Conservation (phyloP, 2,888 invertebrate species). For the Polyommatus icarus region DNA sequence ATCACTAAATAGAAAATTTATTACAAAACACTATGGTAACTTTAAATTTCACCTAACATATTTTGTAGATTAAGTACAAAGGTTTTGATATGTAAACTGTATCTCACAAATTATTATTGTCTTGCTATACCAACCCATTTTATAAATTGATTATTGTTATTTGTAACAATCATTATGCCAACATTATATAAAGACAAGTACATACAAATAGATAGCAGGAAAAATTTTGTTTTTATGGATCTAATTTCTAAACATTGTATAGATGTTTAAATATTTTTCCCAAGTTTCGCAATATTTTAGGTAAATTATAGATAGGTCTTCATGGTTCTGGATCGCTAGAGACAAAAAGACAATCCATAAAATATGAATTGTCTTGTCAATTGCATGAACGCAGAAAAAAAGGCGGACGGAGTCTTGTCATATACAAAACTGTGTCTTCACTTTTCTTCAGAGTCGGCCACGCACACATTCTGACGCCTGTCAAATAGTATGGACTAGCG, state of each 20-base stretch:
- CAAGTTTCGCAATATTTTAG: not conserved
- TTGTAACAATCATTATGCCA: not conserved
- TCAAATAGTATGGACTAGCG: too few relatives aligned
- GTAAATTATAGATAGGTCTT: not conserved
- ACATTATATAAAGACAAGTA: not conserved
- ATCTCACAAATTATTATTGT: not conserved
- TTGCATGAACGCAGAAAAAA: too few relatives aligned
- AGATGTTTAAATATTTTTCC: too few relatives aligned
- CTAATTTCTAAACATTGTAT: not conserved
- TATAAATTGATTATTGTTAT: not conserved
- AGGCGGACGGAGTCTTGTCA: too few relatives aligned
- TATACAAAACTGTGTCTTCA: too few relatives aligned
- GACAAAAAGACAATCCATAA: not conserved
- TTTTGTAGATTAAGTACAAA: slow-evolving; percentile 6
- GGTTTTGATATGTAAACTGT: slow-evolving; percentile 4
- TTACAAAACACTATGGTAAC: slow-evolving; percentile 9
- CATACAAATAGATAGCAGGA: not conserved
- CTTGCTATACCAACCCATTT: not conserved
- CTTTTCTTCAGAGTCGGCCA: too few relatives aligned
- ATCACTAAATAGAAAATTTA: slow-evolving; percentile 8
- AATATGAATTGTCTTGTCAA: too few relatives aligned
- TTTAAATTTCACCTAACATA: not conserved
- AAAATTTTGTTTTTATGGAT: not conserved
- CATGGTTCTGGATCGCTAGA: not conserved
- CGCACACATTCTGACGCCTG: too few relatives aligned